phyloP scores from a whole-genome alignment of 2,888 invertebrate species.

The Trachelus troglodyta region DNA sequence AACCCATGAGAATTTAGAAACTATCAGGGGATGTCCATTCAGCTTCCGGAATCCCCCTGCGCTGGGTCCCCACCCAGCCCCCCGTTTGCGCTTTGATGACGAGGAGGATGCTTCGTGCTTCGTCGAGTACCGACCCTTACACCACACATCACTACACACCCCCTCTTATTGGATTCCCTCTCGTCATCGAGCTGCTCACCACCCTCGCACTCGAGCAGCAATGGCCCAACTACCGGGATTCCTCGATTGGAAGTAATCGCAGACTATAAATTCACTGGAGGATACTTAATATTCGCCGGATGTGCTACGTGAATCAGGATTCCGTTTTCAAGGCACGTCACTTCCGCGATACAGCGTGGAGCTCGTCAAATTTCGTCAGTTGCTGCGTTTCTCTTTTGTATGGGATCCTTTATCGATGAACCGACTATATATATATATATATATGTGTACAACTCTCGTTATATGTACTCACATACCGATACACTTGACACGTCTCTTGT shows the following conservation, averaged over 20 bases:
- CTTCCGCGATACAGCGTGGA: background rate
- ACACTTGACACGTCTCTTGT: background rate
- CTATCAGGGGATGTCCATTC: background rate
- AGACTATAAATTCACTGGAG: background rate
- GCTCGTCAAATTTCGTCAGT: background rate
- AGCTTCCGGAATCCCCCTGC: no score
- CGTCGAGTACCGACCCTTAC: no score
- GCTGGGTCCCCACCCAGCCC: no score
- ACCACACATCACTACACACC: no score
- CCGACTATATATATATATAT: background rate
- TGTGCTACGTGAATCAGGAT: background rate
- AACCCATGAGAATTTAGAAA: background rate
- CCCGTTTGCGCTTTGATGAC: background rate
- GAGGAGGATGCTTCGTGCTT: background rate
- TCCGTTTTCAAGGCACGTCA: background rate
- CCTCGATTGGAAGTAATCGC: background rate
- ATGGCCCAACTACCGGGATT: background rate
- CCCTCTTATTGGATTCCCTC: no score
- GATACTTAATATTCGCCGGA: background rate
- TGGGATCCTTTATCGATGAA: background rate
- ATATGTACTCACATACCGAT: background rate
- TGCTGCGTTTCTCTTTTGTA: background rate
- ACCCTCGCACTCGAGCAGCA: background rate
- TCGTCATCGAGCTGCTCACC: no score
- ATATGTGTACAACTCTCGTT: background rate